A percentile compares a stretch with the other conserved stretches of the same genome.
Conservation (phyloP, 2,113 vertebrate genomes). For the Malurus melanocephalus region DNA sequence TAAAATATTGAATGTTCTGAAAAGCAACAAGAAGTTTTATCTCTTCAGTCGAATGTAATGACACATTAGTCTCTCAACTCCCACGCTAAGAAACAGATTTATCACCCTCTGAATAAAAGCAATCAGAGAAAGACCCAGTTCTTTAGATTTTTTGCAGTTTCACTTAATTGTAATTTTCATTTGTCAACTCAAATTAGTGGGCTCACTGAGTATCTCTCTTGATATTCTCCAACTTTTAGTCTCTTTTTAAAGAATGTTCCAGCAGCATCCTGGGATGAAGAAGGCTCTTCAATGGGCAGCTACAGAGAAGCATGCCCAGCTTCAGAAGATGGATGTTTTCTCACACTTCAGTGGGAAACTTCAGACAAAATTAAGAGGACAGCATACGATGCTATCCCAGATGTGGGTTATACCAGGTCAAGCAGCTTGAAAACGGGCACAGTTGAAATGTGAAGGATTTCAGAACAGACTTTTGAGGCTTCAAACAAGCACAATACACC, state of each 20-base stretch:
- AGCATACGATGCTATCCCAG: background rate
- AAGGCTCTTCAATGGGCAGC: background rate
- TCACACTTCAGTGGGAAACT: background rate
- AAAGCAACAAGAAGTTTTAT: constrained; percentile 30
- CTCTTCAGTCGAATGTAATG: constrained; percentile 13
- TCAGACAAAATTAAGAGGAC: background rate
- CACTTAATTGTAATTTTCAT: background rate
- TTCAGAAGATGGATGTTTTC: background rate
- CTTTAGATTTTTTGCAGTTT: background rate
- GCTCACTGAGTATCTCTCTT: background rate
- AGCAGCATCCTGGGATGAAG: background rate
- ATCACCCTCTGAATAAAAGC: background rate
- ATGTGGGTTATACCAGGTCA: background rate
- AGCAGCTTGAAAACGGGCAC: background rate
- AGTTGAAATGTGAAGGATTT: background rate
- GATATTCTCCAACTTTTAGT: background rate
- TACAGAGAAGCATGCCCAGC: background rate
- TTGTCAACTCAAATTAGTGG: background rate
- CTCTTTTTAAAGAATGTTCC: background rate
- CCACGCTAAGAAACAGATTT: constrained; percentile 1
- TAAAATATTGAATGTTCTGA: constrained; percentile 25
- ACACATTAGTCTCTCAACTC: background rate
- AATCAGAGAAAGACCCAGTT: background rate
- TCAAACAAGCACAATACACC: background rate
- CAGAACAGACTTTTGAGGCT: background rate